Conservation (phyloP, 2,888 invertebrate species). For the Drosophila sordidula region DNA sequence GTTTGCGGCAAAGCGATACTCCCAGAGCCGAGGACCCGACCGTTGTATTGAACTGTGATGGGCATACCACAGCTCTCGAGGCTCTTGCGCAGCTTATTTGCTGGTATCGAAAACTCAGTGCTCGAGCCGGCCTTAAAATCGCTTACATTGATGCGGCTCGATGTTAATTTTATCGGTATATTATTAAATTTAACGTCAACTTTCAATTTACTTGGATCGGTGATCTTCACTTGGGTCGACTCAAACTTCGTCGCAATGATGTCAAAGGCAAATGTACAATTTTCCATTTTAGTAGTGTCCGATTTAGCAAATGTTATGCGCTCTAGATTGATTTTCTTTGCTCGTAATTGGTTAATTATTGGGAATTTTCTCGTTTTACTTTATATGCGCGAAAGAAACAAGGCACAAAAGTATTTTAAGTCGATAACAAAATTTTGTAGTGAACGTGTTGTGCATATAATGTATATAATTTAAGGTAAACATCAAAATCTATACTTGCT, state of each 20-base stretch:
- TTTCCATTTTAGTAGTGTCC: neutral
- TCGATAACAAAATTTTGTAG: no score
- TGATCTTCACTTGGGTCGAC: conserved; percentile 31
- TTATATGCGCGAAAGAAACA: no score
- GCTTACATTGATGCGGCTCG: conserved; percentile 74
- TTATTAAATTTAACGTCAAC: conserved; percentile 61
- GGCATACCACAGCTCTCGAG: conserved; percentile 64
- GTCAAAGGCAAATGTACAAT: conserved; percentile 66
- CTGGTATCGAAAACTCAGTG: conserved; percentile 53
- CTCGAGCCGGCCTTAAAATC: conserved; percentile 73
- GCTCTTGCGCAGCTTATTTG: conserved; percentile 44
- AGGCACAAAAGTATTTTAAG: no score
- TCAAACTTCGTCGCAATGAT: conserved; percentile 65
- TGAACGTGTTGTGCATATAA: no score
- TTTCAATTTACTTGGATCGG: conserved; percentile 46
- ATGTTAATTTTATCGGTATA: conserved; percentile 56
- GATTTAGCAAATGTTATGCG: neutral
- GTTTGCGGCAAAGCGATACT: conserved; percentile 57
- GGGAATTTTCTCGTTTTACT: no score
- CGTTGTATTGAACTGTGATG: conserved; percentile 56
- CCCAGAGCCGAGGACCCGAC: conserved; percentile 59
- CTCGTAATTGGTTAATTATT: no score
- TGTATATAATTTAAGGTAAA: no score
- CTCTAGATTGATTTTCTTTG: no score
- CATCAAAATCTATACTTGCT: no score